phyloP scores from a whole-genome alignment of 2,797 vertebrate species.

The Sebastolobus altivelis region DNA sequence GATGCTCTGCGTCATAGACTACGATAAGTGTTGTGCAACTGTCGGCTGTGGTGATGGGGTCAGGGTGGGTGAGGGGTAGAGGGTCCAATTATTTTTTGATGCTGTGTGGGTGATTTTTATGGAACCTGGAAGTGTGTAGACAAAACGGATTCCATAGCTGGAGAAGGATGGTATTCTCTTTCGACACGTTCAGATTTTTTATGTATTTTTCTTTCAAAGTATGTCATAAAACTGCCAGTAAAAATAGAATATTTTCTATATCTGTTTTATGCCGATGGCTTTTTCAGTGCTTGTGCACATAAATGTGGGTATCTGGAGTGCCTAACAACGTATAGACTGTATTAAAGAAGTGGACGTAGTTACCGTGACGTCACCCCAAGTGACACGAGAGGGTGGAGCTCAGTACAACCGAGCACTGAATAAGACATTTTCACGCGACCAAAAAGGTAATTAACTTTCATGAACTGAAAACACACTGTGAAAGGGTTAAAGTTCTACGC shows the following conservation, averaged over 20 bases:
- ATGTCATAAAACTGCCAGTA: slow-evolving; percentile 29
- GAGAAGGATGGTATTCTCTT: background rate
- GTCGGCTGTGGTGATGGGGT: slow-evolving; percentile 33
- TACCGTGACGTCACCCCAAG: rapidly evolving
- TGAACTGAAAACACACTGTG: too few relatives aligned
- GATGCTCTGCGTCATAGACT: slow-evolving; percentile 42
- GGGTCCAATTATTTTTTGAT: slow-evolving; percentile 38
- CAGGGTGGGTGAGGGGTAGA: slow-evolving; percentile 17
- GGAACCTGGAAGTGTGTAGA: background rate
- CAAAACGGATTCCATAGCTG: background rate
- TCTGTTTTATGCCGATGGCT: slow-evolving; percentile 2
- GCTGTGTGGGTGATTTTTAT: slow-evolving; percentile 29
- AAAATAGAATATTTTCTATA: background rate
- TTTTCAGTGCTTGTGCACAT: background rate
- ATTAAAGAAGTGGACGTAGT: too few relatives aligned
- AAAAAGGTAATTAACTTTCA: too few relatives aligned
- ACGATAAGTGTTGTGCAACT: slow-evolving; percentile 31
- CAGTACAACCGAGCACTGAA: too few relatives aligned
- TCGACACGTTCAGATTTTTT: slow-evolving; percentile 7
- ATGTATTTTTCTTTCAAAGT: background rate
- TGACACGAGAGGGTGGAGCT: too few relatives aligned
- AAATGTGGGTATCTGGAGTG: too few relatives aligned
- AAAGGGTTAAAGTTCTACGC: rapidly evolving
- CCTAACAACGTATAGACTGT: too few relatives aligned
- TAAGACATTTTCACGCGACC: too few relatives aligned